phyloP scores from a whole-genome alignment of 1,140 invertebrate genomes.

The Frieseomelitta varia region DNA sequence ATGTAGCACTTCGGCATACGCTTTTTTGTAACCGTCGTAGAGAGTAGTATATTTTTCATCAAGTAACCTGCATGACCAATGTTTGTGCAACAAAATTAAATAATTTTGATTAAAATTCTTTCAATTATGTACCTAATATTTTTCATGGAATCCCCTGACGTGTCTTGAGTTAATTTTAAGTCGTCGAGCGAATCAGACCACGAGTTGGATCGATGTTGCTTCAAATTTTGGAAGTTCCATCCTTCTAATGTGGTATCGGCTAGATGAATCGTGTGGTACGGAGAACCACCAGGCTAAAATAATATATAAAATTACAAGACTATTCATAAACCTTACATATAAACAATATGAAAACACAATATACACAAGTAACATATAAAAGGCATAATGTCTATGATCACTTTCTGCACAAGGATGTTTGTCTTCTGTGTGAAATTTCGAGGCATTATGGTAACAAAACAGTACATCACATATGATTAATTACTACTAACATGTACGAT shows the following conservation, averaged over 20 bases:
- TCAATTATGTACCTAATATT: constrained; percentile 69
- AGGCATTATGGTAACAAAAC: constrained; percentile 24
- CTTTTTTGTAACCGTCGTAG: constrained; percentile 93
- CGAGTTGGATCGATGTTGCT: constrained; percentile 92
- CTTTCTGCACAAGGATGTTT: constrained; percentile 38
- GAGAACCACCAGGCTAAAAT: constrained; percentile 88
- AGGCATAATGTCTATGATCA: constrained; percentile 45
- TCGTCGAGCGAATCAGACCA: constrained; percentile 94
- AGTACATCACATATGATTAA: constrained; percentile 49
- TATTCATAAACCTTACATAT: neutral
- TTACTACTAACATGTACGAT: constrained; percentile 22
- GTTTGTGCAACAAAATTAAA: neutral
- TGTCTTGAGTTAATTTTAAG: constrained; percentile 81
- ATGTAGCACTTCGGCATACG: constrained; percentile 95
- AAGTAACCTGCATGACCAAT: constrained; percentile 73
- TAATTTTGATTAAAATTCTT: neutral
- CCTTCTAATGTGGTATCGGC: constrained; percentile 90
- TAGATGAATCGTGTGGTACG: constrained; percentile 95
- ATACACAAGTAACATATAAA: constrained; percentile 20
- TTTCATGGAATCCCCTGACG: constrained; percentile 68
- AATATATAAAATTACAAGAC: neutral
- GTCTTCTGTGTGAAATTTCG: constrained; percentile 43
- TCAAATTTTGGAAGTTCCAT: constrained; percentile 87
- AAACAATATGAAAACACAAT: constrained; percentile 1
- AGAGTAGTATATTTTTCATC: constrained; percentile 84